phyloP scores from a whole-genome alignment of 2,797 vertebrate genomes.

The Dallia pectoralis region DNA sequence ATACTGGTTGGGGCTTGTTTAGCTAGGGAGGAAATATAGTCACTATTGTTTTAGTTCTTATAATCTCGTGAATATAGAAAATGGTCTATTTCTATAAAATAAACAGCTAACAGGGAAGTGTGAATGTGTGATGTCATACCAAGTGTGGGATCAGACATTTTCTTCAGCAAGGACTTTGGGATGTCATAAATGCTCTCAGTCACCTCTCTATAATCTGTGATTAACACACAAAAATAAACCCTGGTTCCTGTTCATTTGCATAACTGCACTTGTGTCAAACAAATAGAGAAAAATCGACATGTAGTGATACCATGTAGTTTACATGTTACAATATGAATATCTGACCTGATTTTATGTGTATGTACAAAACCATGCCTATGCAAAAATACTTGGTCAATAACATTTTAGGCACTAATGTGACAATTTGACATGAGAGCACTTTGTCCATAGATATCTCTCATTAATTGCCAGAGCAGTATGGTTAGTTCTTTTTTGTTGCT shows the following conservation, averaged over 20 bases:
- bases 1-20: background rate
- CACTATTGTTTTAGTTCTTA: background rate
- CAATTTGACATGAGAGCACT: too few species aligned
- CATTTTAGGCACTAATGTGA: too few species aligned
- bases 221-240: background rate
- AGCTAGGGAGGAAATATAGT: background rate
- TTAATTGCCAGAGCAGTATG: too few species aligned
- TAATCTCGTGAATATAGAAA: background rate
- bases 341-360: too few species aligned
- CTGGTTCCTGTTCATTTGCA: background rate
- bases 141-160: conserved; percentile 12
- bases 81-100: background rate
- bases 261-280: too few species aligned
- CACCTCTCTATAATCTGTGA: conserved; percentile 32
- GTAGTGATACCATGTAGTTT: background rate
- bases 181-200: conserved; percentile 69
- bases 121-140: conserved; percentile 28
- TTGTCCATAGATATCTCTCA: too few species aligned
- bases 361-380: too few species aligned
- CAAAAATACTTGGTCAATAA: too few species aligned
- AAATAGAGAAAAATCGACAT: background rate
- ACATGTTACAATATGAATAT: too few species aligned
- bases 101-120: background rate
- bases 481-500: too few species aligned
- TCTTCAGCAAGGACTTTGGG: conserved; percentile 59